Conservation (phyloP, 2,113 vertebrate genomes). For the Callionymus lyra region DNA sequence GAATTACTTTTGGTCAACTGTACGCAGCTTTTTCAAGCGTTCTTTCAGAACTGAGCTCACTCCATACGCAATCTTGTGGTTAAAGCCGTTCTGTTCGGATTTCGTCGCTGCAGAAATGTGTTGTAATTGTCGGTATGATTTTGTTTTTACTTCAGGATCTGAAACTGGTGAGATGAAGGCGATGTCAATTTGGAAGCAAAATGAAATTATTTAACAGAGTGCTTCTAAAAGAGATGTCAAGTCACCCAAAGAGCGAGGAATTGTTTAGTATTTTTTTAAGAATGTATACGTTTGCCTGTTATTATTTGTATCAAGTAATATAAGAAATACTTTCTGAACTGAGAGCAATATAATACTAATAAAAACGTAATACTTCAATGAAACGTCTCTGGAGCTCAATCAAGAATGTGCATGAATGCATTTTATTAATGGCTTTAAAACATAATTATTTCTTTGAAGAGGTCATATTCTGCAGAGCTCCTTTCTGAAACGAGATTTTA, state of each 20-base stretch:
- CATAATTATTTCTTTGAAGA: neutral
- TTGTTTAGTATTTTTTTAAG: constrained; percentile 90
- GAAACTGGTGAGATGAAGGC: constrained; percentile 10
- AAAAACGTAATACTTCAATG: constrained; percentile 79
- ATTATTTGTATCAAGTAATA: constrained; percentile 91
- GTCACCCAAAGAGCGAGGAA: constrained; percentile 77
- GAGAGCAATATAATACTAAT: constrained; percentile 98
- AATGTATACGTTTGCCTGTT: constrained; percentile 89
- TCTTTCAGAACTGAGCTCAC: constrained; percentile 15
- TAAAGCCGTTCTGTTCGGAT: neutral
- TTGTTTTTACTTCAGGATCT: constrained; percentile 10
- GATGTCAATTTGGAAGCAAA: constrained; percentile 52
- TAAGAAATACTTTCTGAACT: constrained; percentile 82
- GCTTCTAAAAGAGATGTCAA: constrained; percentile 89
- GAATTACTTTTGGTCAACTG: constrained; percentile 43
- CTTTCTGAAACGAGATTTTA: constrained; percentile 41
- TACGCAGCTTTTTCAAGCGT: constrained; percentile 11
- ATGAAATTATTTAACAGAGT: constrained; percentile 9
- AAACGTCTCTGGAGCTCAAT: neutral
- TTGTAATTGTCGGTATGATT: constrained; percentile 12
- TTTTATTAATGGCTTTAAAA: constrained; percentile 16
- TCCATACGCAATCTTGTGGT: constrained; percentile 5
- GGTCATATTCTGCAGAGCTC: constrained; percentile 33
- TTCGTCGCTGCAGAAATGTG: constrained; percentile 11
- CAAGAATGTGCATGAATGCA: neutral